Evolutionary conservation across 2,797 vertebrate genomes (phyloP).

Genomic region (Atherinosoma microstoma): DNA sequence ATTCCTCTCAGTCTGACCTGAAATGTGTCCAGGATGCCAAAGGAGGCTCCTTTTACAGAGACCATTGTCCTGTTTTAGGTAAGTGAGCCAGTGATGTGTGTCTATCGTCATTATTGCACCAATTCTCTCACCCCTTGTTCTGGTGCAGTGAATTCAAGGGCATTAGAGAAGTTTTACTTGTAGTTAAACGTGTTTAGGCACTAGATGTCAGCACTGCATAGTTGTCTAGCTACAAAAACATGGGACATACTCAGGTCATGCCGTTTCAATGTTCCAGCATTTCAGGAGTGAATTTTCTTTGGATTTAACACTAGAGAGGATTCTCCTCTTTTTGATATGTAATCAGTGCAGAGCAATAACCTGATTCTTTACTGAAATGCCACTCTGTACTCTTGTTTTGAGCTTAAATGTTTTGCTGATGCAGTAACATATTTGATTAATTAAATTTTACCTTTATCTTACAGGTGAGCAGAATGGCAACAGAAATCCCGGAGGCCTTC

Average conservation of each 20-base stretch:
- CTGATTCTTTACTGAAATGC: not conserved
- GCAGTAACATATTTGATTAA: not conserved
- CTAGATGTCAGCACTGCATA: conserved; percentile 82
- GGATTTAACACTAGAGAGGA: conserved; percentile 45
- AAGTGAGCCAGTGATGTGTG: conserved; percentile 74
- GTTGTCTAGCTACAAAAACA: conserved; percentile 30
- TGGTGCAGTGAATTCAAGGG: conserved; percentile 83
- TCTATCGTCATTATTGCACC: conserved; percentile 72
- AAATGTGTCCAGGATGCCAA: conserved; percentile 99
- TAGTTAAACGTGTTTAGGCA: conserved; percentile 55
- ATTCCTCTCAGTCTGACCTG: conserved; percentile 89
- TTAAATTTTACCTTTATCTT: not conserved
- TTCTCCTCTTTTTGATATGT: conserved; percentile 5
- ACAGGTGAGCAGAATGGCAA: conserved; percentile 98
- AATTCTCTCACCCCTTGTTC: conserved; percentile 71
- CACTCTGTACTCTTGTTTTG: not conserved
- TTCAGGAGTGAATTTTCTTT: conserved; percentile 39
- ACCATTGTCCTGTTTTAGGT: conserved; percentile 99
- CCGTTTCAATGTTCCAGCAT: conserved; percentile 50
- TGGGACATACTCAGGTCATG: conserved; percentile 34
- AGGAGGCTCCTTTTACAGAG: conserved; percentile 99
- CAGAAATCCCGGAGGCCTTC: conserved; percentile 96
- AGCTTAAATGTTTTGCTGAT: not conserved
- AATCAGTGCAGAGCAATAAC: not conserved
- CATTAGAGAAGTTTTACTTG: conserved; percentile 65